Percentiles rank a stretch among this genome's conserved stretches.
Conservation (phyloP, 1,140 invertebrate genomes). For the Drosophila repletoides region DNA sequence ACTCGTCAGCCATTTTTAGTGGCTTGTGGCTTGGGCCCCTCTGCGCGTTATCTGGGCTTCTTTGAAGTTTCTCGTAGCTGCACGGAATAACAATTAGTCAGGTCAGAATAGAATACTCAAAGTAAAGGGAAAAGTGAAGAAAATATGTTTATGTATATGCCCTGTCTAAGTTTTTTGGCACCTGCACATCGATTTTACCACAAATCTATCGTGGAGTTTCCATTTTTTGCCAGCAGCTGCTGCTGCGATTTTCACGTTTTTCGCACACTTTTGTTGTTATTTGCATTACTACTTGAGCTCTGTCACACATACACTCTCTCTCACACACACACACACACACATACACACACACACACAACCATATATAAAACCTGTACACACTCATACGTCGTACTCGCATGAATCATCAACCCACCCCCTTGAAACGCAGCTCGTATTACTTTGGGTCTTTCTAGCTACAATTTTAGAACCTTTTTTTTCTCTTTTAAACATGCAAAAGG, state of each 20-base stretch:
- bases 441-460: conserved; percentile 20
- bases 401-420: conserved; percentile 66
- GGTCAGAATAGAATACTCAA: conserved; percentile 18
- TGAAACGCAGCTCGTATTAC: conserved; percentile 19
- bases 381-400: conserved; percentile 42
- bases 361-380: conserved; percentile 20
- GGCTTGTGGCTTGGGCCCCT: conserved; percentile 39
- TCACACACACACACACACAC: not conserved
- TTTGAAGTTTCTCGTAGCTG: conserved; percentile 45
- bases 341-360: not conserved
- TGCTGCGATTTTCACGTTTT: conserved; percentile 13
- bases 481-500: too few species aligned
- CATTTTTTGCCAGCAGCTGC: conserved; percentile 40
- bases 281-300: conserved; percentile 66
- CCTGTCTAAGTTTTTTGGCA: conserved; percentile 18
- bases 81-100: conserved; percentile 59
- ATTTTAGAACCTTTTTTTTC: too few species aligned
- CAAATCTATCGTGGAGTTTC: conserved; percentile 41
- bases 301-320: conserved; percentile 12
- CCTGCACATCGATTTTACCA: conserved; percentile 65
- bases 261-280: conserved; percentile 65
- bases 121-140: not conserved
- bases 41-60: conserved; percentile 9
- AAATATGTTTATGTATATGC: not conserved
- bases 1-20: conserved; percentile 76